Evolutionary conservation across 1,140 invertebrate species (phyloP), one percentile per base, ranked within the genome.

Genomic region (Ceratitis capitata): DNA sequence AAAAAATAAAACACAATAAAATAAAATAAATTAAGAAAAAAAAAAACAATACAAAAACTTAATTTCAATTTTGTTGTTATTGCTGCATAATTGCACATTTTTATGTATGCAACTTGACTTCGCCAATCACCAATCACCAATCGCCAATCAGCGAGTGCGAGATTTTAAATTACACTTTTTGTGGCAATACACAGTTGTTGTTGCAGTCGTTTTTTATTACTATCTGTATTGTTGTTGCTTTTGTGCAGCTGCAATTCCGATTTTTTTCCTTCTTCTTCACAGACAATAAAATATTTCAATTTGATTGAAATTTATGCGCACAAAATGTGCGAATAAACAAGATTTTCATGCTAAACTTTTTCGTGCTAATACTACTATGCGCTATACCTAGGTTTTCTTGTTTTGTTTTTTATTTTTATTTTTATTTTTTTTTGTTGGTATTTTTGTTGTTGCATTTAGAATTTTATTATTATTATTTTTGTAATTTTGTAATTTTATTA

Each of bases 271-370:
- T n/a, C 12, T 56, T 56, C 5, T 56, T 19, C n/a, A 19, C 19
- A 19, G 12, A 10, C 69, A 78, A 23, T 78, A 78, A 78, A 78
- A 78, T 78, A 78, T 42, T 78, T 78, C 69, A 78, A 78, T 78
- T 78, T 78, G 69, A 78, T 78, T 78, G 69, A 78, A 78, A 78
- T 78, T 78, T 78, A 78, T 78, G 69, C 69, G 69, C 69, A 78
- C 69, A 78, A 78, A 78, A 78, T 78, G 69, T 45, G 69, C 69
- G 69, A 78, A 78, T 78, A 78, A 78, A 78, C 69, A 78, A 78
- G 69, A 78, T 78, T 78, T 78, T 78, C 69, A 78, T 78, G 69
- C 69, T 45, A 23, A 74, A 39, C 16, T n/a, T n/a, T 56, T 56
- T 56, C 51, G 23, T 56, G 51, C 51, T 56, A 56, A 56, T 56